A percentile compares a stretch with the other conserved stretches of the same genome.
These are phyloP conservation scores for Siderastrea radians DNA, from an alignment of 92 coral and sea anemone genomes.

Conservation along the genomic window DNA sequence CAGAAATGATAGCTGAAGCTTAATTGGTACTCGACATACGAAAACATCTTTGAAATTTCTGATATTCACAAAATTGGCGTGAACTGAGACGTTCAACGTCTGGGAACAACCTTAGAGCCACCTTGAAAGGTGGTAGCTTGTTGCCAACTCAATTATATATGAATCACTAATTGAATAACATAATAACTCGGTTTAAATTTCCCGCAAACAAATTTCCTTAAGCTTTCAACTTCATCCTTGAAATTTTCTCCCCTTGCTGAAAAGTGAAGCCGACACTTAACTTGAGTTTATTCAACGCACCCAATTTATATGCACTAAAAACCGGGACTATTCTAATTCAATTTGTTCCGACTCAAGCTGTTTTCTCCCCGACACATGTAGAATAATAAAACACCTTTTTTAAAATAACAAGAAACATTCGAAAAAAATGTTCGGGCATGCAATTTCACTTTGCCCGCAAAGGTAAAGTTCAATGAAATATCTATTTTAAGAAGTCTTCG, in stretches of 20 bases:
- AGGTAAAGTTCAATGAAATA: background rate
- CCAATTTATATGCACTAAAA: background rate
- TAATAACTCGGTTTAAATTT: constrained; percentile 24
- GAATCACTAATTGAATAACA: constrained; percentile 74
- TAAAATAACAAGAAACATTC: background rate
- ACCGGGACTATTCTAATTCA: background rate
- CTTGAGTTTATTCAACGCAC: background rate
- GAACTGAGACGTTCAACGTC: constrained; percentile 22
- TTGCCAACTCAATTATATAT: constrained; percentile 69
- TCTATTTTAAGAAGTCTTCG: background rate
- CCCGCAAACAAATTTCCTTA: constrained; percentile 29
- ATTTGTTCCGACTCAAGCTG: constrained; percentile 16
- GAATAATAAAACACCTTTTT: constrained; percentile 8
- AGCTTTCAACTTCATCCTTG: constrained; percentile 4
- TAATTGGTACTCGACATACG: background rate
- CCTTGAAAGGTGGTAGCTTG: background rate
- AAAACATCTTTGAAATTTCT: background rate
- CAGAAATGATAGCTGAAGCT: background rate
- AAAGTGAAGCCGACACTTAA: background rate
- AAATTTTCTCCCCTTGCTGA: background rate
- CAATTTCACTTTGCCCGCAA: constrained; percentile 7
- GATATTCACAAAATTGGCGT: constrained; percentile 30
- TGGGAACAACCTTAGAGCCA: background rate
- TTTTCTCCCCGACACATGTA: constrained; percentile 11
- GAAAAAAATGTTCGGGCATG: background rate